Percentiles rank a stretch among this genome's conserved stretches.
phyloP scores from a whole-genome alignment of 1,140 invertebrate genomes.

The Aplysia californica region DNA sequence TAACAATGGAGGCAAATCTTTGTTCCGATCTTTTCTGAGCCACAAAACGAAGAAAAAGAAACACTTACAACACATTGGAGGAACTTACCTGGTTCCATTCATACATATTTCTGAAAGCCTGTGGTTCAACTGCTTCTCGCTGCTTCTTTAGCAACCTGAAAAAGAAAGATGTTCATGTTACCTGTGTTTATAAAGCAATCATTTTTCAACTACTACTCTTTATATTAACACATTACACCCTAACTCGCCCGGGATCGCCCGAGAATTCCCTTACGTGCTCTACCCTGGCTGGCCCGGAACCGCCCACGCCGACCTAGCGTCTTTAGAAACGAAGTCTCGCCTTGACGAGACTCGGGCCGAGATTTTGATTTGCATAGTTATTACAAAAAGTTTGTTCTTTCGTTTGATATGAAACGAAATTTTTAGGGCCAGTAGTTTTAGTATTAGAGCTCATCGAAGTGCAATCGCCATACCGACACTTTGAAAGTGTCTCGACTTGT shows the following conservation, averaged over 20 bases:
- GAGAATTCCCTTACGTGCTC: too few relatives aligned
- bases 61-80: background rate
- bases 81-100: conserved; percentile 45
- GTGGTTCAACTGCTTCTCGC: conserved; percentile 35
- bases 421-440: too few relatives aligned
- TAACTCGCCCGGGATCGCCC: too few relatives aligned
- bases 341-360: background rate
- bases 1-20: background rate
- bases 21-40: background rate
- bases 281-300: too few relatives aligned
- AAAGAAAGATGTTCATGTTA: conserved; percentile 1
- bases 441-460: too few relatives aligned
- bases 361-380: too few relatives aligned
- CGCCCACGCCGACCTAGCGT: too few relatives aligned
- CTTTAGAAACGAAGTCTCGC: background rate
- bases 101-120: conserved; percentile 31
- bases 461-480: too few relatives aligned
- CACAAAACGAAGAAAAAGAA: background rate
- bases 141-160: conserved; percentile 38
- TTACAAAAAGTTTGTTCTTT: too few relatives aligned
- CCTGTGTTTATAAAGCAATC: background rate
- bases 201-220: background rate
- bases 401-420: too few relatives aligned
- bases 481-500: too few relatives aligned
- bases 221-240: too few relatives aligned